Conservation (phyloP, 1,140 invertebrate species). For the Aphelenchoides fujianensis region DNA sequence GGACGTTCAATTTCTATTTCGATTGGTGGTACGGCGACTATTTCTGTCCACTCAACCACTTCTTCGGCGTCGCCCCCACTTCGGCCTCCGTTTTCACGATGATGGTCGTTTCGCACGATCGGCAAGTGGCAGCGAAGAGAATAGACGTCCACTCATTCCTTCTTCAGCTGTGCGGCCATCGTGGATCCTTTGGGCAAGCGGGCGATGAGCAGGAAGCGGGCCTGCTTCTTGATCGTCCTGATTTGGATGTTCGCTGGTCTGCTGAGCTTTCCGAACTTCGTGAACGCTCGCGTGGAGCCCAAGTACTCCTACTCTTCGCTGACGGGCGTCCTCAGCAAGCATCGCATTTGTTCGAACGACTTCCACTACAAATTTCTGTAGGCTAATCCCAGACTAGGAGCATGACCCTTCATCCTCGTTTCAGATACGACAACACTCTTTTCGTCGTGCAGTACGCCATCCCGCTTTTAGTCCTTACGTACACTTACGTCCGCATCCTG, state of each 20-base stretch:
- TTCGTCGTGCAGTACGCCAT: slow-evolving; percentile 30
- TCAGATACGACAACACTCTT: slow-evolving; percentile 29
- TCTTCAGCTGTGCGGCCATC: slow-evolving; percentile 27
- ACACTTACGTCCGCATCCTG: slow-evolving; percentile 24
- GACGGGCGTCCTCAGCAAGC: background rate
- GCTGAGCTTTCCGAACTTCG: slow-evolving; percentile 12
- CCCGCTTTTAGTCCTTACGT: slow-evolving; percentile 24
- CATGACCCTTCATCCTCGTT: slow-evolving; percentile 6
- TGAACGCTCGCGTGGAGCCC: slow-evolving; percentile 19
- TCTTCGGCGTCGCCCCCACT: slow-evolving; percentile 32
- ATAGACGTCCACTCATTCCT: slow-evolving; percentile 16
- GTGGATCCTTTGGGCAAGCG: slow-evolving; percentile 28
- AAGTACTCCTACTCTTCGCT: slow-evolving; percentile 24
- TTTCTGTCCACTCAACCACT: slow-evolving; percentile 32
- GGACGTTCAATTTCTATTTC: slow-evolving; percentile 37
- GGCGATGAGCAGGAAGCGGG: slow-evolving; percentile 15
- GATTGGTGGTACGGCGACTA: slow-evolving; percentile 30
- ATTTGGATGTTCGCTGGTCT: slow-evolving; percentile 25
- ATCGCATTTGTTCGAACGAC: slow-evolving; percentile 16
- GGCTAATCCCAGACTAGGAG: background rate
- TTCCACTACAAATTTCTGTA: slow-evolving; percentile 30
- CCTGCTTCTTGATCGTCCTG: slow-evolving; percentile 3
- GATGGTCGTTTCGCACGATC: slow-evolving; percentile 35
- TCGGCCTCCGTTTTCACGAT: slow-evolving; percentile 29
- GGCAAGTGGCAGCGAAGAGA: slow-evolving; percentile 16